phyloP scores from a whole-genome alignment of 2,888 invertebrate genomes.

The Meandrusa payeni region DNA sequence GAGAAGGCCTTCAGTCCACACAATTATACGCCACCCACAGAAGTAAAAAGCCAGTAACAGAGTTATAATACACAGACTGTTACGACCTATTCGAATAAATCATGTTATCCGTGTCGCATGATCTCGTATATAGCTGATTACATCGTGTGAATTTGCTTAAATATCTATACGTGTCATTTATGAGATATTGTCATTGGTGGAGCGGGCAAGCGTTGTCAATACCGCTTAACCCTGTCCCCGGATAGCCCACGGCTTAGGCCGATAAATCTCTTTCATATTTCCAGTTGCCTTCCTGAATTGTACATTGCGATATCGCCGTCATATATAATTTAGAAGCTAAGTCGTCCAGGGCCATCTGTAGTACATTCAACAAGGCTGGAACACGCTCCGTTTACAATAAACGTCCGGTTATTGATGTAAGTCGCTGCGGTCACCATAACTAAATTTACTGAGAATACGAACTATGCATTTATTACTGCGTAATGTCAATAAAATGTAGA shows the following conservation, averaged over 20 bases:
- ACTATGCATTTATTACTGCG: background rate
- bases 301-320: slow-evolving; percentile 20
- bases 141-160: slow-evolving; percentile 7
- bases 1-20: too few species aligned
- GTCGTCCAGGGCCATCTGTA: slow-evolving; percentile 25
- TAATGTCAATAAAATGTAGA: background rate
- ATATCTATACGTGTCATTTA: background rate
- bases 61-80: too few species aligned
- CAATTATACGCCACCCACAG: too few species aligned
- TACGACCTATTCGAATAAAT: too few species aligned
- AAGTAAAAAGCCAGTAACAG: too few species aligned
- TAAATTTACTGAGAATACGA: slow-evolving; percentile 10
- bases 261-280: slow-evolving; percentile 20
- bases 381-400: slow-evolving; percentile 31
- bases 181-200: background rate
- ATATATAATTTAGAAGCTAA: slow-evolving; percentile 31
- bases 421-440: slow-evolving; percentile 25
- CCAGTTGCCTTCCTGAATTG: slow-evolving; percentile 23
- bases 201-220: slow-evolving; percentile 4
- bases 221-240: slow-evolving; percentile 7
- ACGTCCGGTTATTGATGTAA: slow-evolving; percentile 31
- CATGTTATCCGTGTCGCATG: too few species aligned
- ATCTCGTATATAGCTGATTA: too few species aligned
- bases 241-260: slow-evolving; percentile 7
- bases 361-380: slow-evolving; percentile 23